Percentiles rank a stretch among this genome's conserved stretches.
These are phyloP conservation scores for Spilosoma lubricipeda DNA, from an alignment of 2,888 invertebrate genomes.

Conservation along the genomic window DNA sequence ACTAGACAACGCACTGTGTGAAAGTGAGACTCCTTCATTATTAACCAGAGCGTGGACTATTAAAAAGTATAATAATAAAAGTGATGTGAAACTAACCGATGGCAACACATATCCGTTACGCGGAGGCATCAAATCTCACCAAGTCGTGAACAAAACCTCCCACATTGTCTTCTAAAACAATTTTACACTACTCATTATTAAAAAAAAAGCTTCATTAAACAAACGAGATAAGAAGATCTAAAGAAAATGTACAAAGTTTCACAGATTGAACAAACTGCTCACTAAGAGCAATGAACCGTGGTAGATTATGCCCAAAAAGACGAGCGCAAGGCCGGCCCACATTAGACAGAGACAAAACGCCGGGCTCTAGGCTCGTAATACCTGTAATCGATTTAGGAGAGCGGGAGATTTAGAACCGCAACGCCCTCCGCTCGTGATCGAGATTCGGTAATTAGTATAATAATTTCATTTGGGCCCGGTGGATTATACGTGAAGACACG, in stretches of 20 bases:
- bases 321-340: slow-evolving; percentile 75
- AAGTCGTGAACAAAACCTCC: slow-evolving; percentile 33
- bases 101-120: slow-evolving; percentile 46
- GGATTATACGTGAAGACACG: slow-evolving; percentile 69
- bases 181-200: slow-evolving; percentile 50
- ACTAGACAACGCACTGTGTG: slow-evolving; percentile 60
- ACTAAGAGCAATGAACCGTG: slow-evolving; percentile 79
- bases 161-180: slow-evolving; percentile 51
- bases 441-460: slow-evolving; percentile 83
- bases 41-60: slow-evolving; percentile 74
- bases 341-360: slow-evolving; percentile 82
- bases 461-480: slow-evolving; percentile 78
- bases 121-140: slow-evolving; percentile 44
- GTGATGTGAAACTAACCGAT: slow-evolving; percentile 50
- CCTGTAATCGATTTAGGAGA: slow-evolving; percentile 82
- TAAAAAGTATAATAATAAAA: slow-evolving; percentile 53
- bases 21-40: slow-evolving; percentile 68
- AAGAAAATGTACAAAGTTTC: slow-evolving; percentile 43
- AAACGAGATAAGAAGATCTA: slow-evolving; percentile 51
- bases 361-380: slow-evolving; percentile 76
- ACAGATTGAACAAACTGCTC: slow-evolving; percentile 58
- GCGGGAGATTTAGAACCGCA: slow-evolving; percentile 77
- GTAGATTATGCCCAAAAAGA: slow-evolving; percentile 79
- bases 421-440: slow-evolving; percentile 76
- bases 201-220: slow-evolving; percentile 51